phyloP scores from a whole-genome alignment of 2,113 vertebrate genomes.

The Stegostoma tigrinum region DNA sequence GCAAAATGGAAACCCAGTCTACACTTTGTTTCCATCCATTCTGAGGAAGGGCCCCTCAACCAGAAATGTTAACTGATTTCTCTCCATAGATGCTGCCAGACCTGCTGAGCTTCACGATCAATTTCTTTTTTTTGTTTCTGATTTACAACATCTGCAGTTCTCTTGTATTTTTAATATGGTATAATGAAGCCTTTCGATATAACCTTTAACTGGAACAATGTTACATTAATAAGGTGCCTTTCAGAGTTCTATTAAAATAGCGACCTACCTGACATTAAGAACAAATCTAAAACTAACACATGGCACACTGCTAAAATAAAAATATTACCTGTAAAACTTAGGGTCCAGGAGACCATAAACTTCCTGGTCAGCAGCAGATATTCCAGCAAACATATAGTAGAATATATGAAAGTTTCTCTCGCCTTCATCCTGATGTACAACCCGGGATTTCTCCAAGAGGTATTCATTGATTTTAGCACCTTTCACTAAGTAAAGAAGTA shows the following conservation, averaged over 20 bases:
- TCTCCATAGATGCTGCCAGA: too few species aligned
- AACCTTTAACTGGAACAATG: neutral
- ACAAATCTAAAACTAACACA: neutral
- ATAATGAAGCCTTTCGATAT: neutral
- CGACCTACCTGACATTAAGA: neutral
- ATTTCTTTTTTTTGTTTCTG: too few species aligned
- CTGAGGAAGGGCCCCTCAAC: too few species aligned
- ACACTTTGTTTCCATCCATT: too few species aligned
- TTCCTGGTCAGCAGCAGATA: conserved; percentile 55
- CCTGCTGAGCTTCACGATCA: too few species aligned
- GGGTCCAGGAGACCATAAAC: conserved; percentile 61
- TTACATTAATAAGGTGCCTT: neutral
- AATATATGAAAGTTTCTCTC: conserved; percentile 70
- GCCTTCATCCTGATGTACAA: conserved; percentile 59
- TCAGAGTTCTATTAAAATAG: neutral
- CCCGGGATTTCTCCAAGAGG: conserved; percentile 64
- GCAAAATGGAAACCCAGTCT: too few species aligned
- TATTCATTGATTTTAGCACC: conserved; percentile 68
- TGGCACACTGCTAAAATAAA: neutral
- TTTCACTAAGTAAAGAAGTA: conserved; percentile 48
- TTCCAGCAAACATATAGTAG: conserved; percentile 67
- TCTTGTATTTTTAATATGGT: too few species aligned
- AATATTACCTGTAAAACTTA: conserved; percentile 58
- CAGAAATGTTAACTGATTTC: too few species aligned
- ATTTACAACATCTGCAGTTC: too few species aligned